These are phyloP conservation scores for Lithophane leautieri DNA, from an alignment of 2,888 invertebrate genomes.

Conservation along the genomic window DNA sequence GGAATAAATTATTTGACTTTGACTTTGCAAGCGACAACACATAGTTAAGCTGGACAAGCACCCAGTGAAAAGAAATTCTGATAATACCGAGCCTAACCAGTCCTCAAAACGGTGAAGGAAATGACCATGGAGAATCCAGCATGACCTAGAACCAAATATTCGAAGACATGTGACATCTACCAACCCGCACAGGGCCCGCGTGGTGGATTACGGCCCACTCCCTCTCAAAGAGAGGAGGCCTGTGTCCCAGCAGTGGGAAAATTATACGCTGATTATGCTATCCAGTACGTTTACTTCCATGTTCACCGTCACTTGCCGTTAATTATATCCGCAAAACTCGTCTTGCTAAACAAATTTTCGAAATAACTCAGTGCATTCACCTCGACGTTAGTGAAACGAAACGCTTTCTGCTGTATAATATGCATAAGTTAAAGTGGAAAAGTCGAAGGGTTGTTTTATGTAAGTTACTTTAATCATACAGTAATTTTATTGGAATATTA, in stretches of 20 bases:
- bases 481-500: neutral
- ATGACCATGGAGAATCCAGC: too few species aligned
- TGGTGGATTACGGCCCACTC: too few species aligned
- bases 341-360: constrained; percentile 34
- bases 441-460: constrained; percentile 22
- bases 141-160: too few species aligned
- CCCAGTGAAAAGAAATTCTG: neutral
- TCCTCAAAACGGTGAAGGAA: too few species aligned
- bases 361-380: constrained; percentile 47
- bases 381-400: constrained; percentile 25
- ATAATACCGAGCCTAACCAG: neutral
- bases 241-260: too few species aligned
- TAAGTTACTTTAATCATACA: constrained; percentile 24
- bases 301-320: constrained; percentile 42
- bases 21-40: neutral
- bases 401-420: constrained; percentile 6
- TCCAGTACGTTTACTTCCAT: constrained; percentile 14
- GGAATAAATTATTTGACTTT: too few species aligned
- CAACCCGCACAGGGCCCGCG: too few species aligned
- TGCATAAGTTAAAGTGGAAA: constrained; percentile 45
- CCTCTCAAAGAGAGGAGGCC: too few species aligned
- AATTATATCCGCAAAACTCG: constrained; percentile 52
- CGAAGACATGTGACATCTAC: too few species aligned
- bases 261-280: too few species aligned
- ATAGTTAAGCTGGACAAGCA: too few species aligned